Evolutionary conservation across 2,797 vertebrate species (phyloP).

Genomic region (Semaprochilodus insignis): DNA sequence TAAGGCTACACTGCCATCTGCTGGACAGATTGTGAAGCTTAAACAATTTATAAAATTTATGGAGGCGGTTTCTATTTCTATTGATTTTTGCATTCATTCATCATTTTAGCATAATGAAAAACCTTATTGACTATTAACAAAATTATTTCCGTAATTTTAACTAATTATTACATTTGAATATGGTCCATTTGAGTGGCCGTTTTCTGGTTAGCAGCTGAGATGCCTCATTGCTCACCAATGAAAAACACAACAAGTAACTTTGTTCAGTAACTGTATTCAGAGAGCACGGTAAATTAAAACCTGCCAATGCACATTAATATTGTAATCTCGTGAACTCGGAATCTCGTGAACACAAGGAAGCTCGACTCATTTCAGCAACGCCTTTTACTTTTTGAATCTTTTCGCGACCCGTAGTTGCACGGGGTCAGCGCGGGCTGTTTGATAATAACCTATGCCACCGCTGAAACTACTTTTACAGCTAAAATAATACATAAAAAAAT

Average conservation of each 20-base stretch:
- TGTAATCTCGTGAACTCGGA: neutral
- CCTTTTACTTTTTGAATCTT: neutral
- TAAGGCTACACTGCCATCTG: conserved; percentile 8
- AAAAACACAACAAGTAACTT: neutral
- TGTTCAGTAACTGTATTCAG: neutral
- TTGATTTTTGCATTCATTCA: neutral
- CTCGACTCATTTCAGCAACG: conserved; percentile 18
- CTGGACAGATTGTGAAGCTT: neutral
- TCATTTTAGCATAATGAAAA: neutral
- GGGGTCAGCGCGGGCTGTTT: conserved; percentile 34
- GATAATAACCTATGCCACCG: conserved; percentile 24
- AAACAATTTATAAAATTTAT: neutral
- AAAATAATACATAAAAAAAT: neutral
- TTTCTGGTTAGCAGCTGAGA: no score
- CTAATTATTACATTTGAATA: neutral
- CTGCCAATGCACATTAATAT: neutral
- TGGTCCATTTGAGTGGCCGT: no score
- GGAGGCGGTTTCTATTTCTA: neutral
- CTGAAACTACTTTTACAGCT: neutral
- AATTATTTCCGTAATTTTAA: neutral
- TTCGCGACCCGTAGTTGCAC: conserved; percentile 5
- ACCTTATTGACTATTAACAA: no score
- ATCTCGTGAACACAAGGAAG: no score
- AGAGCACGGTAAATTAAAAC: neutral
- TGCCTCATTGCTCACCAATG: no score